Conservation (phyloP, 2,888 invertebrate species). For the Ormyrus nitidulus region DNA sequence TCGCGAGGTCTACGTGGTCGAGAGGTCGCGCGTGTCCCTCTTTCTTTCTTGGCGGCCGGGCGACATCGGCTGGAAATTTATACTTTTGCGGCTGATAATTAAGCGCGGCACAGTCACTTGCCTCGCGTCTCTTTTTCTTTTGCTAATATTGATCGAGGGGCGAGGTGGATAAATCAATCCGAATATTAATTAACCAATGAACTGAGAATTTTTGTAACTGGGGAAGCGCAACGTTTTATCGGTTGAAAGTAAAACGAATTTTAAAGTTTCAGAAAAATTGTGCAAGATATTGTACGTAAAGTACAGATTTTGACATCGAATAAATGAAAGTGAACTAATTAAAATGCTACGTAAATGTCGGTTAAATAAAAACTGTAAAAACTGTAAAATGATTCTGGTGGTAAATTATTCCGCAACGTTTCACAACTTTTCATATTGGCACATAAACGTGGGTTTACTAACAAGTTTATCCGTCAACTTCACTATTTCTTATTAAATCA, state of each 20-base stretch:
- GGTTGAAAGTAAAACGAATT: no score
- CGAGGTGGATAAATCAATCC: no score
- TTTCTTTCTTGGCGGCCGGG: background rate
- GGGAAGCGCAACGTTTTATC: no score
- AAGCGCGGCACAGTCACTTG: background rate
- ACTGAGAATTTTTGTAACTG: no score
- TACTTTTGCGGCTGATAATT: background rate
- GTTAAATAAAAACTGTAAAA: background rate
- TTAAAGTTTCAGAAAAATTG: no score
- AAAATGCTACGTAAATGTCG: no score
- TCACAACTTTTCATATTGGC: background rate
- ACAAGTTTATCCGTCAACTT: slow-evolving; percentile 22
- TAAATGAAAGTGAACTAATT: no score
- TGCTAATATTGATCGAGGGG: no score
- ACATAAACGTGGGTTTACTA: background rate
- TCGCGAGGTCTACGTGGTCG: background rate
- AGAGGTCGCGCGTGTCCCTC: background rate
- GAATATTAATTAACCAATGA: no score
- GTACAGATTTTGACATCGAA: no score
- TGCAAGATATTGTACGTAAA: no score
- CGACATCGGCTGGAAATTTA: background rate
- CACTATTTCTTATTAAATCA: slow-evolving; percentile 11
- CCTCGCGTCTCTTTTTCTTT: no score
- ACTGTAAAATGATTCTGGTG: background rate
- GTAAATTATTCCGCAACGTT: background rate